Evolutionary conservation across 2,888 invertebrate genomes (phyloP), one percentile per base, ranked within the genome.

Genomic region (Ferrisia virgata): DNA sequence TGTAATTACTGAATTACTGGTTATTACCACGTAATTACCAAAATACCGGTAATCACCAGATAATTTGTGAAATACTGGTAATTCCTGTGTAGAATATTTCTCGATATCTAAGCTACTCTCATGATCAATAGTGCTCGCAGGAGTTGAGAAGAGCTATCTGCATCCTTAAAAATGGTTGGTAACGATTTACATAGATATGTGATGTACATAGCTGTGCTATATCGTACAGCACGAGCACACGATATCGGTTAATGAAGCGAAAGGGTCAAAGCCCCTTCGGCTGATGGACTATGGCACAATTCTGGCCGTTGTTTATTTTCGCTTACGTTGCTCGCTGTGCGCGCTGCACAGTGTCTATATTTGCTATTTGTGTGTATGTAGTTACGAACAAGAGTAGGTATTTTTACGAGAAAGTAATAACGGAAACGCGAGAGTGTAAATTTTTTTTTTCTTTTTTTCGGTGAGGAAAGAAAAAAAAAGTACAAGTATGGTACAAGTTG

Each of bases 201-300:
- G n/a, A n/a, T n/a, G n/a, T n/a, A n/a, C n/a, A n/a, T n/a, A n/a
- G n/a, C n/a, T n/a, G 11, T 39, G 39, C 11, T 39, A 39, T 39
- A 39, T n/a, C 40, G 40, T 53, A 53, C 22, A 53, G 53, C 64
- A 28, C 64, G 64, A 64, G 64, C 64, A 13, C 28, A 64, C 64
- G 64, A 64, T 64, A 64, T 64, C 64, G 64, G 64, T 64, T 28
- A 64, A 64, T 64, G 64, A 64, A 64, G 64, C 64, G 64, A 64
- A 31, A 64, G 64, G 64, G 64, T 64, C 64, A 64, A 64, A 64
- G 64, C 64, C 64, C n/a, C 64, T 64, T 64, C 64, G 25, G 28
- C 64, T 64, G 13, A 15, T 64, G 28, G 25, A 64, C 28, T 28
- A 64, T 13, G 13, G 28, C 64, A 15, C 25, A 13, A 64, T 13